A percentile compares a stretch with the other conserved stretches of the same genome.
phyloP scores from a whole-genome alignment of 2,888 invertebrate species.

The Callyntrura sp. region DNA sequence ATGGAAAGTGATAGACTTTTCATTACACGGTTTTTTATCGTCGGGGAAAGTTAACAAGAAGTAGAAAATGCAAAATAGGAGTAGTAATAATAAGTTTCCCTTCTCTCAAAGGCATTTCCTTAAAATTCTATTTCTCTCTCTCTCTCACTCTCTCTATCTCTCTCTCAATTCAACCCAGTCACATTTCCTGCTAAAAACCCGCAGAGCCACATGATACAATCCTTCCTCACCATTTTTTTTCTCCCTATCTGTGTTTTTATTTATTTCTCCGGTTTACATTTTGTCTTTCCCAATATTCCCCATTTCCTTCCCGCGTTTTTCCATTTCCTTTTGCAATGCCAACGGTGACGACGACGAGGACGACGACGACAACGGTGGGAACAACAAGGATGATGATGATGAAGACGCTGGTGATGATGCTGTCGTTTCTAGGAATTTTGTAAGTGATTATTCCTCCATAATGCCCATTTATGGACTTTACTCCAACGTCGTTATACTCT shows the following conservation, averaged over 20 bases:
- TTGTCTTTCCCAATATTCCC: constrained; percentile 5
- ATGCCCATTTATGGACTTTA: constrained; percentile 13
- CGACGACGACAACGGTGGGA: background rate
- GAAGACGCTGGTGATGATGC: background rate
- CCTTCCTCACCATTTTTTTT: too few relatives aligned
- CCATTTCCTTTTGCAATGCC: background rate
- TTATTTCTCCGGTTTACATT: constrained; percentile 32
- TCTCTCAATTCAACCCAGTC: too few relatives aligned
- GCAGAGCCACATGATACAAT: too few relatives aligned
- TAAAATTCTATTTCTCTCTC: too few relatives aligned
- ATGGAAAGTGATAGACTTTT: too few relatives aligned
- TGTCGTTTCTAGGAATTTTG: constrained; percentile 2
- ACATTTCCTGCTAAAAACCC: too few relatives aligned
- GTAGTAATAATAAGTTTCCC: background rate
- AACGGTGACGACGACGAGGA: background rate
- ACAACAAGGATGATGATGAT: background rate
- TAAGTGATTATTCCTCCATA: constrained; percentile 38
- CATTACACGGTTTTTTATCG: too few relatives aligned
- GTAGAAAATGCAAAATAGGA: too few relatives aligned
- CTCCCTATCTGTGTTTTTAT: background rate
- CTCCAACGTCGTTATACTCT: background rate
- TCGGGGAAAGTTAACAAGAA: too few relatives aligned
- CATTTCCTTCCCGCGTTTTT: constrained; percentile 8
- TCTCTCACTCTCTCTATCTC: too few relatives aligned
- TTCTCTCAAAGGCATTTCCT: background rate